phyloP scores from a whole-genome alignment of 1,140 invertebrate species.

The Argopecten irradians region DNA sequence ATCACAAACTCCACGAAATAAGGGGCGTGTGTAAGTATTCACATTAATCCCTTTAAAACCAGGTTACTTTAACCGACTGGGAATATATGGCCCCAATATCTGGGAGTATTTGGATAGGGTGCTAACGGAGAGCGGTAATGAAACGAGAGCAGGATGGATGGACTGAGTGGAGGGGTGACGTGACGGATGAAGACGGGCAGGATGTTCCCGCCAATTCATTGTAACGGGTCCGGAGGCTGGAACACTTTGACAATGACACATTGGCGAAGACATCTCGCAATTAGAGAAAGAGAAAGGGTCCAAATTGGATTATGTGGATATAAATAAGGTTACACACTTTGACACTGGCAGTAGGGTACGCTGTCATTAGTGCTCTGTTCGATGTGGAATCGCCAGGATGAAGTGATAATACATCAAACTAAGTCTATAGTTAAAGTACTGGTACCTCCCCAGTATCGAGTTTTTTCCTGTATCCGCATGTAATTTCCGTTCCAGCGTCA shows the following conservation, averaged over 20 bases:
- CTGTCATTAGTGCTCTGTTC: background rate
- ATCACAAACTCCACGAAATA: no score
- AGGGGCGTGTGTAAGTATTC: no score
- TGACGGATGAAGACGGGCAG: background rate
- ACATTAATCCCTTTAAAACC: no score
- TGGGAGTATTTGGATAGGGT: background rate
- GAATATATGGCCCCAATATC: no score
- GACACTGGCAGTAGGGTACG: background rate
- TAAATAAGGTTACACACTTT: background rate
- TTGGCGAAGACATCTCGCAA: background rate
- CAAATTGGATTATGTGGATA: slow-evolving; percentile 1
- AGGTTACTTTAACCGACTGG: no score
- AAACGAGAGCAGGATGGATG: background rate
- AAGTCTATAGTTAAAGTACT: background rate
- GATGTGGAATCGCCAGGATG: background rate
- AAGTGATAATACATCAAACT: slow-evolving; percentile 1
- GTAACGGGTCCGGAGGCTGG: background rate
- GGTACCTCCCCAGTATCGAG: background rate
- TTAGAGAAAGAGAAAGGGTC: background rate
- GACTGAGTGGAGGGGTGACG: background rate
- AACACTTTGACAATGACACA: background rate
- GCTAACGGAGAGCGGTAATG: background rate
- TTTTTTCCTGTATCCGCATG: background rate
- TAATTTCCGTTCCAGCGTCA: background rate
- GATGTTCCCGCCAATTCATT: background rate